phyloP scores from a whole-genome alignment of 2,888 invertebrate species.

The Amorpha juglandis region DNA sequence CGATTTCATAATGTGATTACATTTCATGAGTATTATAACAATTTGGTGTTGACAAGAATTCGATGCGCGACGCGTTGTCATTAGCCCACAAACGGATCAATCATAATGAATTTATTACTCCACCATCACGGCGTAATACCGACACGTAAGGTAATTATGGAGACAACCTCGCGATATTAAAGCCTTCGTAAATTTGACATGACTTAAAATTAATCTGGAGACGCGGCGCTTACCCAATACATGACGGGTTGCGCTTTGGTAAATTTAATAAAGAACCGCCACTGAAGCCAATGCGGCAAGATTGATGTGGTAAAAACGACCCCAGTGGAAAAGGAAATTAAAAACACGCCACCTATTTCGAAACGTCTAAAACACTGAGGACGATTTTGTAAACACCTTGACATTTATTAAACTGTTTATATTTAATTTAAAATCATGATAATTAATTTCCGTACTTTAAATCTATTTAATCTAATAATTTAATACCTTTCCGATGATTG shows the following conservation, averaged over 20 bases:
- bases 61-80: constrained; percentile 1
- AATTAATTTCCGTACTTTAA: background rate
- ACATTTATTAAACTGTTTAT: constrained; percentile 15
- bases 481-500: background rate
- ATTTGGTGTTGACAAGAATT: constrained; percentile 11
- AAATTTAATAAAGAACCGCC: constrained; percentile 76
- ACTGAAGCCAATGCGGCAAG: constrained; percentile 60
- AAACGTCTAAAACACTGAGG: constrained; percentile 10
- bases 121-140: constrained; percentile 39
- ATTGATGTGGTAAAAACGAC: constrained; percentile 71
- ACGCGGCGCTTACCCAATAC: constrained; percentile 53
- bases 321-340: constrained; percentile 60
- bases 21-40: background rate
- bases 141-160: constrained; percentile 48
- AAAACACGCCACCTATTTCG: constrained; percentile 51
- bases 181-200: constrained; percentile 62
- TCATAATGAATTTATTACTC: constrained; percentile 34
- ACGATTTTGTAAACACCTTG: constrained; percentile 13
- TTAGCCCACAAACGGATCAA: constrained; percentile 24
- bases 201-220: constrained; percentile 71
- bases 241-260: constrained; percentile 56
- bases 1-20: background rate
- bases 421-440: background rate
- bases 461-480: background rate
- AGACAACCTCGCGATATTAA: constrained; percentile 59